Evolutionary conservation across 2,888 invertebrate genomes (phyloP).

Genomic region (Petrophora chlorosata): DNA sequence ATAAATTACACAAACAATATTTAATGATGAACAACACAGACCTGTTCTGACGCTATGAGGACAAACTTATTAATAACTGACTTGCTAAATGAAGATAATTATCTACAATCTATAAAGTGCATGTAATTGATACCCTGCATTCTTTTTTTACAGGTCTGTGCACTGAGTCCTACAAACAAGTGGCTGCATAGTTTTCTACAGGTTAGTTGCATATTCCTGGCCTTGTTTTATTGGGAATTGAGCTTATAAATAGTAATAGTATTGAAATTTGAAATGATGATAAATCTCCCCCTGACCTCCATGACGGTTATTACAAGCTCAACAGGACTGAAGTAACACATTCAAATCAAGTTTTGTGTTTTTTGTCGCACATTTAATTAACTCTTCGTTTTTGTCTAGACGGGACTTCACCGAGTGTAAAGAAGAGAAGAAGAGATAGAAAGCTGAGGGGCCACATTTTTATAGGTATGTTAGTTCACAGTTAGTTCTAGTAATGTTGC

Average conservation of each 20-base stretch:
- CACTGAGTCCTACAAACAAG: background rate
- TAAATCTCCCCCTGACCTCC: conserved; percentile 45
- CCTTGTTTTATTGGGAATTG: too few species aligned
- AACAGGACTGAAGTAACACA: conserved; percentile 44
- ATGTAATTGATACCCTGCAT: too few species aligned
- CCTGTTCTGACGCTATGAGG: conserved; percentile 70
- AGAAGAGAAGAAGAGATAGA: too few species aligned
- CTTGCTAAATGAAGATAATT: background rate
- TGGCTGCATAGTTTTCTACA: background rate
- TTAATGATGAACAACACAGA: conserved; percentile 59
- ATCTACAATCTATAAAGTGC: background rate
- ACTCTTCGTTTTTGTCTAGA: background rate
- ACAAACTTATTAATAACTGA: conserved; percentile 40
- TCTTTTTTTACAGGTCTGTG: background rate
- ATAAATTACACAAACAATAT: background rate
- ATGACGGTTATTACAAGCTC: conserved; percentile 54
- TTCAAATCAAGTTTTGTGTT: background rate
- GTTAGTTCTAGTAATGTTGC: too few species aligned
- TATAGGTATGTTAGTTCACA: too few species aligned
- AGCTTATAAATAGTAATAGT: too few species aligned
- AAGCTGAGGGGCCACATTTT: too few species aligned
- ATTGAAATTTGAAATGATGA: too few species aligned
- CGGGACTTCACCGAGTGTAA: too few species aligned
- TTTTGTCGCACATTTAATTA: background rate
- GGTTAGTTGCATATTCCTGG: too few species aligned